A percentile compares a stretch with the other conserved stretches of the same genome.
These are phyloP conservation scores for Engraulis encrasicolus DNA, from an alignment of 2,113 vertebrate genomes.

Conservation along the genomic window DNA sequence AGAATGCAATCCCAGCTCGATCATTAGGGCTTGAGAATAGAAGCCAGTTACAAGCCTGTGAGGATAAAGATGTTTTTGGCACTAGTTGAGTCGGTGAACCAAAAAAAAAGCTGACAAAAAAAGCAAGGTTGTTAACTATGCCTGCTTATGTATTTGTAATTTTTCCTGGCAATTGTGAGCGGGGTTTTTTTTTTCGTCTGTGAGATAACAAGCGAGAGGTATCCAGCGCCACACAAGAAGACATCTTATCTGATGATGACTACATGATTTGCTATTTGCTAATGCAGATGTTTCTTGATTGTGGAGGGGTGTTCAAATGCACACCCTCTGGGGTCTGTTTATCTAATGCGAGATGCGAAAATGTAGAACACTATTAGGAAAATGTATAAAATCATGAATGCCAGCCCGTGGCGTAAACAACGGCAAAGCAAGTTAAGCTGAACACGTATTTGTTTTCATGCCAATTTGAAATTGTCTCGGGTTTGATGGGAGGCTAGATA, in stretches of 20 bases:
- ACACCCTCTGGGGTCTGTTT: slow-evolving; percentile 49
- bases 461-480: slow-evolving; percentile 60
- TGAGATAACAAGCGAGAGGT: neutral
- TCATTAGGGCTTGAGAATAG: neutral
- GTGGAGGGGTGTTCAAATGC: slow-evolving; percentile 47
- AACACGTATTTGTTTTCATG: slow-evolving; percentile 65
- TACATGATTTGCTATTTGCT: neutral
- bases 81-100: neutral
- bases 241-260: neutral
- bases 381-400: slow-evolving; percentile 59
- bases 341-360: slow-evolving; percentile 51
- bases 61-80: neutral
- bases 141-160: neutral
- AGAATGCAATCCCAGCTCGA: neutral
- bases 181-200: too few relatives aligned
- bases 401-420: slow-evolving; percentile 54
- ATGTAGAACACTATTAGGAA: slow-evolving; percentile 47
- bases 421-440: slow-evolving; percentile 45
- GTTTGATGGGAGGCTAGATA: slow-evolving; percentile 69
- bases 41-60: neutral
- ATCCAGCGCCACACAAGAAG: neutral
- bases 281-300: slow-evolving; percentile 25
- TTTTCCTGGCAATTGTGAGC: neutral
- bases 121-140: neutral
- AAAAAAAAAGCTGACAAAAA: neutral